Base-by-base conservation (phyloP, 1,140 invertebrate species). In the Diploscapter pachys region DNA sequence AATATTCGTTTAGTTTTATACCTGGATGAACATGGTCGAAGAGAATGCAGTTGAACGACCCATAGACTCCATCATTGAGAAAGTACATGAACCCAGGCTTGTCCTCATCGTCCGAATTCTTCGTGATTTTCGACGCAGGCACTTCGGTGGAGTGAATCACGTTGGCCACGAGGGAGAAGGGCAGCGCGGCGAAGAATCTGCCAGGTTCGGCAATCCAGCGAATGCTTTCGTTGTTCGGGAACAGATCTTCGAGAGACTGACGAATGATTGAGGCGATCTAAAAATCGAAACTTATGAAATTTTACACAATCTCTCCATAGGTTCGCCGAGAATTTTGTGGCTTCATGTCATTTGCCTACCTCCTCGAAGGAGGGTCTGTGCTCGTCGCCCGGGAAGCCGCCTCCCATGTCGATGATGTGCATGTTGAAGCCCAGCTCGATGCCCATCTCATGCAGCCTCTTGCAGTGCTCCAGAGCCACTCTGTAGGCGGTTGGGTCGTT, bases 1-100 rank as follows among this genome's bases (percentile, higher is more conserved):
- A 31, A 31, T 31, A 31, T 31, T 31, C 31, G 31, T 31, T 31
- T 31, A 31, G 31, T 31, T 31, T 31, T 31, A 31, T 31, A 31
- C 31, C 31, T 31, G 31, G 31, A 31, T 31, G 31, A 31, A 31
- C 31, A 31, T 31, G 31, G 87, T 98, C 95, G 84, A 94, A 98
- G 4, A 98, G 88, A 76, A 96, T 89, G 88, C 93, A 95, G 88
- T 98, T 98, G 89, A 99, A 98, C 53, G 93, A 96, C n/a, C 95
- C 96, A 87, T 98, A 98, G 52, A 98, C 93, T 0, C 96, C 88
- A 88, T 98, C 96, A 87, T 98, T 98, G 80, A 98, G 91, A 88
- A 94, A 96, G 87, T 96, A 96, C 94, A 97, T 97, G 77, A n/a
- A 8, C 6, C 11, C 51, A 6, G 11, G n/a, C 50, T 9, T 54